Evolutionary conservation across 2,797 vertebrate species (phyloP), one percentile per base, ranked within the genome.

Genomic region (Sebastes itinus): DNA sequence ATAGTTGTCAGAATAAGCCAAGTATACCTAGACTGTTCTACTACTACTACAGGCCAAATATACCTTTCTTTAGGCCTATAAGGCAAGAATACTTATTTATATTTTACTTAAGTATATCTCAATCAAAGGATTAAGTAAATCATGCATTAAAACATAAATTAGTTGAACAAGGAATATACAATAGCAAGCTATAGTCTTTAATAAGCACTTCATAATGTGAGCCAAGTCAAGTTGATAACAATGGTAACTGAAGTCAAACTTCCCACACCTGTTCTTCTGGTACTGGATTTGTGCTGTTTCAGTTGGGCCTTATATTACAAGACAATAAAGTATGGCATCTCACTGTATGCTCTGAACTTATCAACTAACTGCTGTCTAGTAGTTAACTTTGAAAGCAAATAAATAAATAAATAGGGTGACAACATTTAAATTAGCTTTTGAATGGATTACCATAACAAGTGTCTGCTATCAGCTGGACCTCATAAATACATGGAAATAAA

Each of bases 61-160:
- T 38, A 38, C 35, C 35, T 38, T 38, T 38, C 4, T 38, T 12
- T 38, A 38, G 35, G 35, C 35, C 35, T 38, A 38, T 38, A 38
- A 38, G 12, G 35, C 35, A 38, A 38, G 35, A 38, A 38, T 38
- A 38, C 35, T 38, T 38, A 38, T 38, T 38, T 38, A 38, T 38
- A 13, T 38, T 38, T 38, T 38, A 0, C 35, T 13, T 38, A 38
- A 0, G 12, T 38, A 38, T 38, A 38, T 38, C 35, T 38, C 0
- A 38, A 38, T 38, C 35, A 38, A 38, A 38, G 35, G 12, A 38
- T 38, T 38, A 38, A 38, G 12, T 38, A 13, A 38, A 38, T 49
- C 46, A 62, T 35, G 28, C 46, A 49, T 38, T 63, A 35, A 35
- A 14, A 49, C 46, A 49, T 49, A 49, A 49, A 68, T 28, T n/a